A percentile compares a stretch with the other conserved stretches of the same genome.
Evolutionary conservation across 1,140 invertebrate genomes (phyloP).

Genomic region (Dendroctonus ponderosae): DNA sequence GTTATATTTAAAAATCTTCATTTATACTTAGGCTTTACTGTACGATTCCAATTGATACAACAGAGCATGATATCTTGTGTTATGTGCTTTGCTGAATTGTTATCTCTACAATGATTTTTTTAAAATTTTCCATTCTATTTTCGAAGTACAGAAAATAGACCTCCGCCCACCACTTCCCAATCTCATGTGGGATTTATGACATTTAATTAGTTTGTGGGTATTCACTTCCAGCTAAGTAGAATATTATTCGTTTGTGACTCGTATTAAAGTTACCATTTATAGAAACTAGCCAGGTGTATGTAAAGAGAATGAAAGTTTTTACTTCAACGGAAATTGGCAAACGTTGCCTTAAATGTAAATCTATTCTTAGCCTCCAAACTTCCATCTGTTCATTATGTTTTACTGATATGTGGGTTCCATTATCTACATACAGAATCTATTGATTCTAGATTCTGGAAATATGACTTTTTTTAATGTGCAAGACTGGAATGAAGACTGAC

Average conservation of each 20-base stretch:
- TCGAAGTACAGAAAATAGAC: slow-evolving; percentile 26
- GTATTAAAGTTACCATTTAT: slow-evolving; percentile 17
- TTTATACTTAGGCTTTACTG: slow-evolving; percentile 36
- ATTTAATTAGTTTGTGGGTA: slow-evolving; percentile 26
- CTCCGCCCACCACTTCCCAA: slow-evolving; percentile 15
- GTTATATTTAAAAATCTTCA: too few relatives aligned
- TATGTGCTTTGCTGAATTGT: not conserved
- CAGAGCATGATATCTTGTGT: not conserved
- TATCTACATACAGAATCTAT: not conserved
- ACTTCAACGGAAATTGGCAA: not conserved
- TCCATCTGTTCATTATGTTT: slow-evolving; percentile 2
- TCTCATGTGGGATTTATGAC: slow-evolving; percentile 23
- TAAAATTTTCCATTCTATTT: slow-evolving; percentile 8
- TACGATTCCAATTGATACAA: not conserved
- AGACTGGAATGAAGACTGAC: too few relatives aligned
- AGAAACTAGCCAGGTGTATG: slow-evolving; percentile 23
- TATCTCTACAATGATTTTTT: too few relatives aligned
- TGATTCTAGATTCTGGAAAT: too few relatives aligned
- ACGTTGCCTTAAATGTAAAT: not conserved
- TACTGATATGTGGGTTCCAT: not conserved
- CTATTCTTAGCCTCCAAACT: slow-evolving; percentile 6
- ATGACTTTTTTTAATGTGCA: too few relatives aligned
- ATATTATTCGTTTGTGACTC: slow-evolving; percentile 1
- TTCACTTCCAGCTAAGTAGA: slow-evolving; percentile 22
- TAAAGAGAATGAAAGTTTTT: slow-evolving; percentile 19